Conservation (phyloP, 2,113 vertebrate genomes). For the Clarias batrachus region DNA sequence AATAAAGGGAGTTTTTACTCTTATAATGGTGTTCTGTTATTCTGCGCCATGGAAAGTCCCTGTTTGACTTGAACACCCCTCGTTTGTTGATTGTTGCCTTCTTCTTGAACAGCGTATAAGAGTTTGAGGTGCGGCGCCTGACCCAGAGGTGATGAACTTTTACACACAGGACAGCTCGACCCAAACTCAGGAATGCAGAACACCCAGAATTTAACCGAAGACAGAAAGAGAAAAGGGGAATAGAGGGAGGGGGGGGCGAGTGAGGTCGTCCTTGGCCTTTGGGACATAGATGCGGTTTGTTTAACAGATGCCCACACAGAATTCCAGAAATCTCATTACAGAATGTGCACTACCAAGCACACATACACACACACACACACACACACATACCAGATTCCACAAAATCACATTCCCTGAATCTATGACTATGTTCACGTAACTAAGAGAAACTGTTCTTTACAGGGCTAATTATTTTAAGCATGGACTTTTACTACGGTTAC, state of each 20-base stretch:
- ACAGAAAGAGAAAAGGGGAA: conserved; percentile 6
- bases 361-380: conserved; percentile 30
- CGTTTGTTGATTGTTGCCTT: neutral
- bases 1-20: too few species aligned
- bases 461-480: neutral
- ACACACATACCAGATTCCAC: conserved; percentile 16
- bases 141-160: conserved; percentile 35
- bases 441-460: conserved; percentile 31
- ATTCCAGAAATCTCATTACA: conserved; percentile 43
- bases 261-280: conserved; percentile 45
- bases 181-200: conserved; percentile 51
- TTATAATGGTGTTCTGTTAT: too few species aligned
- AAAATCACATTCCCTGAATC: conserved; percentile 47
- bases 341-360: conserved; percentile 36
- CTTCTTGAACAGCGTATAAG: neutral
- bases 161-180: conserved; percentile 27
- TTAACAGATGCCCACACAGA: conserved; percentile 50
- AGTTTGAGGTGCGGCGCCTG: neutral
- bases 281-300: conserved; percentile 39
- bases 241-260: conserved; percentile 2
- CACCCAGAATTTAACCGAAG: conserved; percentile 48
- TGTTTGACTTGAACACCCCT: too few species aligned
- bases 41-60: too few species aligned
- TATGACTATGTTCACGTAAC: conserved; percentile 38
- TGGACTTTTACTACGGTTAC: neutral